phyloP scores from a whole-genome alignment of 2,797 vertebrate species.

The Sparidentex hasta region DNA sequence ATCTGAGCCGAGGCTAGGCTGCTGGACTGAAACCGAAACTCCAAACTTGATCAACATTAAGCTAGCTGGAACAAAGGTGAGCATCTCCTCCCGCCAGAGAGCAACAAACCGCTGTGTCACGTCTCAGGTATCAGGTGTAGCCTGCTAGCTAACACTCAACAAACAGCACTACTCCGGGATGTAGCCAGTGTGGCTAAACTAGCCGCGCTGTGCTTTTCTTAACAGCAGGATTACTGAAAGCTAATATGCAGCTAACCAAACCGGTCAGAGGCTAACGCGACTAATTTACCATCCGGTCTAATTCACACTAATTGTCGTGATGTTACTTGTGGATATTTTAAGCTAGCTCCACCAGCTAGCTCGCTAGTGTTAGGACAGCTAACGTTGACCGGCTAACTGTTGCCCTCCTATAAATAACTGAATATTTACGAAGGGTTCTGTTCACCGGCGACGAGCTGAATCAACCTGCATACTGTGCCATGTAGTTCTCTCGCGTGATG shows the following conservation, averaged over 20 bases:
- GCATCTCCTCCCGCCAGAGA: rapidly evolving
- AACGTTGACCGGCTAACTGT: background rate
- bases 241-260: slow-evolving; percentile 14
- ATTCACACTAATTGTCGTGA: background rate
- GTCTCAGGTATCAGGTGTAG: background rate
- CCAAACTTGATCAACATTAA: slow-evolving; percentile 7
- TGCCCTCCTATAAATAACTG: background rate
- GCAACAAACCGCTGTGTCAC: rapidly evolving
- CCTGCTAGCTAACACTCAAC: background rate
- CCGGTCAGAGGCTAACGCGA: background rate
- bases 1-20: background rate
- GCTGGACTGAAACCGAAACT: slow-evolving; percentile 6
- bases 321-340: background rate
- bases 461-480: background rate
- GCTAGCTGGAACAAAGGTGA: slow-evolving; percentile 40
- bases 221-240: slow-evolving; percentile 43
- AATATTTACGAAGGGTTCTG: background rate
- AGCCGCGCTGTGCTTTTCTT: slow-evolving; percentile 1
- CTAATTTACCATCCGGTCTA: background rate
- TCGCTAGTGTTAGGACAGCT: background rate
- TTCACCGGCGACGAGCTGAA: no score
- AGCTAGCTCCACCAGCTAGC: background rate
- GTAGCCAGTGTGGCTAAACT: background rate
- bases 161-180: background rate
- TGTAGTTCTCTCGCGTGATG: rapidly evolving